Evolutionary conservation across 2,888 invertebrate species (phyloP), one percentile per base, ranked within the genome.

Genomic region (Mythimna loreyi): DNA sequence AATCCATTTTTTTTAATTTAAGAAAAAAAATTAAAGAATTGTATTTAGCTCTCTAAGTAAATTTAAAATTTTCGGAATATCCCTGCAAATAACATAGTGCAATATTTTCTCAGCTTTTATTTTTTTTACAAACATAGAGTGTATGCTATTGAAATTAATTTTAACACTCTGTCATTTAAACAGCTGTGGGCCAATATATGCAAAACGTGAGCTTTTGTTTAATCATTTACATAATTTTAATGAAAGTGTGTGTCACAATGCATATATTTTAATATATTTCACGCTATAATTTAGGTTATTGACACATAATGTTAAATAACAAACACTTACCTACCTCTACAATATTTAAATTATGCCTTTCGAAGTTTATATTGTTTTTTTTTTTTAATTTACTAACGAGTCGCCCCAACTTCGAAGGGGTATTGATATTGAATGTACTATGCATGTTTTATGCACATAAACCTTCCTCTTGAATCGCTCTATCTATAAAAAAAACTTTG

Each of bases 121-220:
- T 61, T 40, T 64, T 64, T 58, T 40, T 40, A 45, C 57, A 62
- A 75, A 80, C 43, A 67, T 16, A n/a, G 11, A 60, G 60, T 43
- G 23, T 52, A 49, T 43, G 53, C 67, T 71, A 67, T 47, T 71
- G 52, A 76, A 76, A 65, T 80, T 71, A 63, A 77, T 81, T 70
- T 36, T 13, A 49, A 65, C 58, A 56, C n/a, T 33, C 9, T 85
- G 85, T 84, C 89, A 89, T 89, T 89, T 87, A 70, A 62, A 67
- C 86, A 89, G 88, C 66, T 88, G 89, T 59, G 23, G 3, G 21
- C 21, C 25, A 53, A 40, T 66, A 73, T 67, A 74, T 64, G 68
- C 36, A 23, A 67, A 75, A 69, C 30, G 68, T 28, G 33, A 74
- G 63, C 64, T 75, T 82, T 80, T 78, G 75, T 82, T 60, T 19